These are phyloP conservation scores for Chalcis sispes DNA, from an alignment of 2,888 invertebrate genomes.

Conservation along the genomic window DNA sequence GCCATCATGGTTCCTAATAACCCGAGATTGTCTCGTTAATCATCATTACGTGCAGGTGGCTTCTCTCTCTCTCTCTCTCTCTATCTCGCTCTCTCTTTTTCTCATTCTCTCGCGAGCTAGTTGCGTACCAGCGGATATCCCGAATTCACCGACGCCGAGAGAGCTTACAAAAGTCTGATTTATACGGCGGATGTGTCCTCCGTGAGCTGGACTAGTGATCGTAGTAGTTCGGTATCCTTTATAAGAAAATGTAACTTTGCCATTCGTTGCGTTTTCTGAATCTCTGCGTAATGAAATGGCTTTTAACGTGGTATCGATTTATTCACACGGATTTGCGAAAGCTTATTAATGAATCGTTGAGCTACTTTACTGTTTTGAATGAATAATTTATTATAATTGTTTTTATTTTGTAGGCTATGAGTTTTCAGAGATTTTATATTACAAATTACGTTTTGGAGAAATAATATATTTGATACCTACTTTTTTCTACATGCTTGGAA, in stretches of 20 bases:
- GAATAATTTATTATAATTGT: too few species aligned
- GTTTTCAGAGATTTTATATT: too few species aligned
- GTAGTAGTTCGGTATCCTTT: too few species aligned
- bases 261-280: background rate
- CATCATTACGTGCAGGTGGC: conserved; percentile 56
- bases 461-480: too few species aligned
- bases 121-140: conserved; percentile 18
- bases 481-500: too few species aligned
- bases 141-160: conserved; percentile 8
- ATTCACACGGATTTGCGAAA: background rate
- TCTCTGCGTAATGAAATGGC: conserved; percentile 28
- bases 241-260: conserved; percentile 2
- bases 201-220: too few species aligned
- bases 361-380: too few species aligned
- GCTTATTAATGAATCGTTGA: too few species aligned
- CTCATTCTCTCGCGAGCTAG: background rate
- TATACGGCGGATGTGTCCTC: conserved; percentile 31
- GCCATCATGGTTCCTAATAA: conserved; percentile 53
- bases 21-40: conserved; percentile 59
- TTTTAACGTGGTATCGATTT: conserved; percentile 43
- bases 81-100: conserved; percentile 3
- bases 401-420: too few species aligned
- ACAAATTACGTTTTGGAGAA: too few species aligned
- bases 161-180: conserved; percentile 28
- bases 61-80: conserved; percentile 12